Evolutionary conservation across 2,797 vertebrate genomes (phyloP), one percentile per base, ranked within the genome.

Genomic region (Aldrovandia affinis): DNA sequence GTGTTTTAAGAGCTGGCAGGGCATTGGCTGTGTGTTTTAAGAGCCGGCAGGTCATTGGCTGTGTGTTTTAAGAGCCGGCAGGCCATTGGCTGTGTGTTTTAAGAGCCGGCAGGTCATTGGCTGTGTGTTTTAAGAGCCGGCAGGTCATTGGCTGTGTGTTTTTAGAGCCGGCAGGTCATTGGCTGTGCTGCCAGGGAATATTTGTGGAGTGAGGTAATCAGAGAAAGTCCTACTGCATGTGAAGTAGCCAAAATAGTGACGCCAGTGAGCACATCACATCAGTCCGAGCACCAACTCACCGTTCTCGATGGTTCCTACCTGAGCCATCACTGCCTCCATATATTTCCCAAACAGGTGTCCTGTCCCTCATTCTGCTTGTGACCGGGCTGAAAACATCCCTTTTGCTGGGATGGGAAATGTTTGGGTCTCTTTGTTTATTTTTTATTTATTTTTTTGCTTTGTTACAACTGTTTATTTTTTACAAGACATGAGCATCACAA

Each of bases 241-340:
- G 9, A 39, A 30, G n/a, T 33, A 33, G 63, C 63, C 33, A 33
- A 68, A 68, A 30, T 18, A 68, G 2, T 14, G 30, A 33, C 63
- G 4, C 36, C 30, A 68, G 12, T 15, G 15, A 68, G 30, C 33
- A 18, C 36, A 8, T 68, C 63, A 68, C 33, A 30, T 68, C 63
- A 36, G 63, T 6, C 22, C 28, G 42, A 30, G 18, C 20, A 47
- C 28, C 9, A 9, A 63, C 50, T 50, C 39, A 39, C 42, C 25
- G 47, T 77, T 59, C 77, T 28, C n/a, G 50, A 57, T 36, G 73
- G 20, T 14, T 57, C 14, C 30, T 77, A 44, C 52, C 54, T 59
- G 28, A 83, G 75, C 63, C 28, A 63, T 15, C 42, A 63, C 70
- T 54, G 80, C 81, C 81, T 61, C 36, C 22, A 42, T 28, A n/a